A percentile compares a stretch with the other conserved stretches of the same genome.
Conservation (phyloP, 64 coral and sea anemone species). For the Montipora capricornis region DNA sequence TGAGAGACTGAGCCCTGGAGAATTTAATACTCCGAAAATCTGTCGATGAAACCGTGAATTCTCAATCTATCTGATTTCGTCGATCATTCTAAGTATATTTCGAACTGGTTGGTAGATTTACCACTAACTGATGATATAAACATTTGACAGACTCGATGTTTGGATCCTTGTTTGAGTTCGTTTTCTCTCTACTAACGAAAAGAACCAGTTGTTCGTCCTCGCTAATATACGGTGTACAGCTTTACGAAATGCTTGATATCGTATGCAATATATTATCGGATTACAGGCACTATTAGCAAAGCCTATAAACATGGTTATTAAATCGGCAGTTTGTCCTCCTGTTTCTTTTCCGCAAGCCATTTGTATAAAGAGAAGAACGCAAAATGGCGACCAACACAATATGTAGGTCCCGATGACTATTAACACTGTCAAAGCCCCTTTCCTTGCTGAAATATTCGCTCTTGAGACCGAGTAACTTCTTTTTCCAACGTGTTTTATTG, state of each 20-base stretch:
- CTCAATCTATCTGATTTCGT: too few species aligned
- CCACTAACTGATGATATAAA: not conserved
- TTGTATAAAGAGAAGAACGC: constrained; percentile 74
- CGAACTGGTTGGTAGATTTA: too few species aligned
- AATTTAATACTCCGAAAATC: too few species aligned
- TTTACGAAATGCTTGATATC: constrained; percentile 66
- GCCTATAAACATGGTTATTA: constrained; percentile 86
- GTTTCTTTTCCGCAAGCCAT: constrained; percentile 52
- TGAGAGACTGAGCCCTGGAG: too few species aligned
- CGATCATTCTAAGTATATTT: too few species aligned
- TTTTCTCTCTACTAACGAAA: not conserved
- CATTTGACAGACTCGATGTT: not conserved
- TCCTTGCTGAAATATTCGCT: constrained; percentile 10
- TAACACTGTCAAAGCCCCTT: constrained; percentile 57
- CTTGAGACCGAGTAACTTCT: not conserved
- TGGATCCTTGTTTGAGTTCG: not conserved
- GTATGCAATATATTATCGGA: constrained; percentile 82
- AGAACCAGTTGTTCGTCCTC: constrained; percentile 28
- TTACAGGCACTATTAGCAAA: constrained; percentile 88
- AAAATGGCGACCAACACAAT: constrained; percentile 82
- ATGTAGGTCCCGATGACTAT: constrained; percentile 69
- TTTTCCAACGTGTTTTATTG: constrained; percentile 17
- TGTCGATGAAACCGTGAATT: too few species aligned
- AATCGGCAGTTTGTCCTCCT: constrained; percentile 13
- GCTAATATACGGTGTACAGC: constrained; percentile 20